These are phyloP conservation scores for Danionella dracula DNA, from an alignment of 2,797 vertebrate species.

Conservation along the genomic window DNA sequence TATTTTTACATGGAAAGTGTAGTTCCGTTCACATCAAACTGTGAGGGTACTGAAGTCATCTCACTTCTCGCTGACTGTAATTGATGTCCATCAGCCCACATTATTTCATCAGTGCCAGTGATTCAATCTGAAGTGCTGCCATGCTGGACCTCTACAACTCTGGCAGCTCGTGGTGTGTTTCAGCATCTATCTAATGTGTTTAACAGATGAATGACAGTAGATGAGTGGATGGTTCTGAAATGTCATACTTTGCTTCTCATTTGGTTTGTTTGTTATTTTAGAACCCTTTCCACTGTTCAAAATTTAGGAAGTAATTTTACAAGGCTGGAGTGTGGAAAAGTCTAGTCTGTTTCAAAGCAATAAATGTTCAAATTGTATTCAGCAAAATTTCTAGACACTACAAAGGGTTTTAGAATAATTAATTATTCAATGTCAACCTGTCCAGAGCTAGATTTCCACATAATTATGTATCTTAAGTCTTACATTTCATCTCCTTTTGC, in stretches of 20 bases:
- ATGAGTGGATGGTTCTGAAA: not conserved
- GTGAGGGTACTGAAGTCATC: not conserved
- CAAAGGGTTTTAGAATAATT: too few species aligned
- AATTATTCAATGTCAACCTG: too few species aligned
- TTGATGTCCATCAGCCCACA: constrained; percentile 15
- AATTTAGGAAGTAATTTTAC: too few species aligned
- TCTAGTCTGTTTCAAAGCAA: too few species aligned
- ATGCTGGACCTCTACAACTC: constrained; percentile 18
- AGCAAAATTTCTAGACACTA: too few species aligned
- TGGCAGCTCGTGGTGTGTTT: not conserved
- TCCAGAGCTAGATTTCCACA: too few species aligned
- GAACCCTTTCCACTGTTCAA: too few species aligned
- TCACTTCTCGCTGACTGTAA: constrained; percentile 1
- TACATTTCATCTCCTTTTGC: too few species aligned
- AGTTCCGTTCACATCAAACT: not conserved
- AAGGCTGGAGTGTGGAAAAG: too few species aligned
- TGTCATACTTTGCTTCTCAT: not conserved
- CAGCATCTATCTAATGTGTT: not conserved
- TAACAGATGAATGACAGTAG: not conserved
- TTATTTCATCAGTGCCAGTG: constrained; percentile 23
- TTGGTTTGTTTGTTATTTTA: not conserved
- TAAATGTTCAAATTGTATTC: too few species aligned
- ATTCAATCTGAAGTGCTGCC: constrained; percentile 17
- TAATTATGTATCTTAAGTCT: too few species aligned
- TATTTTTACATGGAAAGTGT: constrained; percentile 2